Percentiles rank a stretch among this genome's conserved stretches.
Conservation (phyloP, 2,797 vertebrate genomes). For the Pseudochirops corinnae region DNA sequence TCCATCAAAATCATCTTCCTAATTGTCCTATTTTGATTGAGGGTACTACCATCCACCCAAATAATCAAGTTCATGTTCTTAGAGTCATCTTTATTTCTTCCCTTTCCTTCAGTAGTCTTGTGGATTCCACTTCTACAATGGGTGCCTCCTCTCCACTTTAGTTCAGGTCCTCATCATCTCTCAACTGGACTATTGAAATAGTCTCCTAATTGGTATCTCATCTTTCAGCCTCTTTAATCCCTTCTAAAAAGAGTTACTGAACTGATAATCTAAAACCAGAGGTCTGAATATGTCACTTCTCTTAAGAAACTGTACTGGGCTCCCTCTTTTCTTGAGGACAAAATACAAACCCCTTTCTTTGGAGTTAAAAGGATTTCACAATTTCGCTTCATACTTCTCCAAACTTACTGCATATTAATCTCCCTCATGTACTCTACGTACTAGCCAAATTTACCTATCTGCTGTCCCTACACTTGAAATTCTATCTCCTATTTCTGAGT, state of each 20-base stretch:
- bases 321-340: background rate
- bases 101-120: background rate
- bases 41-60: background rate
- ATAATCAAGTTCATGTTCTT: constrained; percentile 28
- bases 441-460: background rate
- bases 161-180: background rate
- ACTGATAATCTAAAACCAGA: background rate
- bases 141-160: background rate
- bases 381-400: background rate
- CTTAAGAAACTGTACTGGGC: background rate
- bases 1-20: background rate
- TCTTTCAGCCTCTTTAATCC: background rate
- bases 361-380: background rate
- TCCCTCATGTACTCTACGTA: background rate
- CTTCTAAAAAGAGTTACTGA: constrained; percentile 8
- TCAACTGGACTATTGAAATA: background rate
- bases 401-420: background rate
- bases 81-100: constrained; percentile 1
- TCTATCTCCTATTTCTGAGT: background rate
- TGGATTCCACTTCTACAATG: background rate
- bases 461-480: background rate
- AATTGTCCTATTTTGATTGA: background rate
- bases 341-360: background rate
- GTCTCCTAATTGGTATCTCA: background rate
- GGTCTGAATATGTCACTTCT: constrained; percentile 21